Percentiles rank a stretch among this genome's conserved stretches.
phyloP scores from a whole-genome alignment of 2,888 invertebrate species.

The Drosophila phalerata region DNA sequence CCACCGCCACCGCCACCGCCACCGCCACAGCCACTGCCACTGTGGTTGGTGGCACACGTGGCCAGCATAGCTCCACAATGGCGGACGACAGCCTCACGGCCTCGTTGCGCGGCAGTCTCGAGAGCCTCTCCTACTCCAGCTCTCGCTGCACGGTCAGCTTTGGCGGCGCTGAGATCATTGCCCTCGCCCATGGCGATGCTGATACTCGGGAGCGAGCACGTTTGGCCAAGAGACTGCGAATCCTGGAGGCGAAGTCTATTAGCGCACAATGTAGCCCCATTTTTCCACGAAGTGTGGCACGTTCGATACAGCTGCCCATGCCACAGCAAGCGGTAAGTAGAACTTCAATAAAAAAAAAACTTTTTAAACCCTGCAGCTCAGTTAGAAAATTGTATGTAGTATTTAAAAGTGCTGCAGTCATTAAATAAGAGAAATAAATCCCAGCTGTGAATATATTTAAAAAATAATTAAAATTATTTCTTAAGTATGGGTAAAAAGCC shows the following conservation, averaged over 20 bases:
- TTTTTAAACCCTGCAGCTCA: neutral
- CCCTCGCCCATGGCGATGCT: conserved; percentile 65
- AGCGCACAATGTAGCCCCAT: conserved; percentile 86
- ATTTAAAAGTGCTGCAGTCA: neutral
- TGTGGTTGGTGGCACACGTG: conserved; percentile 53
- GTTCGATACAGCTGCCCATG: conserved; percentile 54
- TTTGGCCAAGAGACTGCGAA: conserved; percentile 81
- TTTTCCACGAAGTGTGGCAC: conserved; percentile 76
- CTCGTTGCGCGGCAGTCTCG: conserved; percentile 83
- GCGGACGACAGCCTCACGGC: conserved; percentile 84
- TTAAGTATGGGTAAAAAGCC: too few species aligned
- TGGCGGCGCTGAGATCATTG: conserved; percentile 81
- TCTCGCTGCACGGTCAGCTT: conserved; percentile 85
- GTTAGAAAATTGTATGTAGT: neutral
- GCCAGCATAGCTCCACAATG: conserved; percentile 82
- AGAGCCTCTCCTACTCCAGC: conserved; percentile 84
- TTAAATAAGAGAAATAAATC: too few species aligned
- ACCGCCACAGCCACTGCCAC: conserved; percentile 69
- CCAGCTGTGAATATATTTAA: too few species aligned
- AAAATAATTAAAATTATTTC: too few species aligned
- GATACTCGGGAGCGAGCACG: conserved; percentile 73
- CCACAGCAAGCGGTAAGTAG: conserved; percentile 61
- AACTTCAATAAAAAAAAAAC: neutral
- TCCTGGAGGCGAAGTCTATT: conserved; percentile 85
- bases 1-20: conserved; percentile 60